Evolutionary conservation across 2,113 vertebrate genomes (phyloP).

Genomic region (Tympanuchus pallidicinctus): DNA sequence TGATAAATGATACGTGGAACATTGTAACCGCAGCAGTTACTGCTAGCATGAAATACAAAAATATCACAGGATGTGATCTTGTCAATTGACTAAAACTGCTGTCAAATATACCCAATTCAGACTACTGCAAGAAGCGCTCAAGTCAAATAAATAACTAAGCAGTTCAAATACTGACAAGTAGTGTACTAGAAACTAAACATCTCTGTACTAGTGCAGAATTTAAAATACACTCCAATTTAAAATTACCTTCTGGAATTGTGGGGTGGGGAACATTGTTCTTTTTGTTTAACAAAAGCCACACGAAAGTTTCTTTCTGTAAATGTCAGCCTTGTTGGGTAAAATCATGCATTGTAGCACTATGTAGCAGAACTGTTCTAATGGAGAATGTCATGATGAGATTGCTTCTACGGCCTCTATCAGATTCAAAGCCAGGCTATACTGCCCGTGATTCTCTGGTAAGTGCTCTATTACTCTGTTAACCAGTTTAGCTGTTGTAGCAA

Average conservation of each 20-base stretch:
- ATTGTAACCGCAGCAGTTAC: constrained; percentile 14
- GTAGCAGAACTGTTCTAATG: not conserved
- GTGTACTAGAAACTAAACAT: constrained; percentile 42
- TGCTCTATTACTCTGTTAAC: constrained; percentile 91
- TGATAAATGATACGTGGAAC: constrained; percentile 12
- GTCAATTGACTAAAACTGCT: constrained; percentile 49
- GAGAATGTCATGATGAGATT: constrained; percentile 47
- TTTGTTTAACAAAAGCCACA: constrained; percentile 51
- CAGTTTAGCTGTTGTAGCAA: constrained; percentile 85
- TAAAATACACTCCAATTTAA: constrained; percentile 55
- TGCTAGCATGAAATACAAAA: constrained; percentile 53
- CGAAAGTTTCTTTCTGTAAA: not conserved
- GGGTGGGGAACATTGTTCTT: not conserved
- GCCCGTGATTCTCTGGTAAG: constrained; percentile 92
- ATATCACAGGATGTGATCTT: constrained; percentile 44
- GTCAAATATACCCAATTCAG: constrained; percentile 48
- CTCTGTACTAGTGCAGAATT: constrained; percentile 47
- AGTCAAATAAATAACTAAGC: constrained; percentile 73
- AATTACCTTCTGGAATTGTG: constrained; percentile 1
- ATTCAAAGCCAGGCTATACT: constrained; percentile 92
- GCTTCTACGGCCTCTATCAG: constrained; percentile 91
- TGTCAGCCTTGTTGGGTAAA: not conserved
- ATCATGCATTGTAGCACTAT: not conserved
- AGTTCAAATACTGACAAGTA: constrained; percentile 46
- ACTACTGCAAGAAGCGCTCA: constrained; percentile 54